Evolutionary conservation across 2,888 invertebrate species (phyloP).

Genomic region (Ceratothoa steindachneri): DNA sequence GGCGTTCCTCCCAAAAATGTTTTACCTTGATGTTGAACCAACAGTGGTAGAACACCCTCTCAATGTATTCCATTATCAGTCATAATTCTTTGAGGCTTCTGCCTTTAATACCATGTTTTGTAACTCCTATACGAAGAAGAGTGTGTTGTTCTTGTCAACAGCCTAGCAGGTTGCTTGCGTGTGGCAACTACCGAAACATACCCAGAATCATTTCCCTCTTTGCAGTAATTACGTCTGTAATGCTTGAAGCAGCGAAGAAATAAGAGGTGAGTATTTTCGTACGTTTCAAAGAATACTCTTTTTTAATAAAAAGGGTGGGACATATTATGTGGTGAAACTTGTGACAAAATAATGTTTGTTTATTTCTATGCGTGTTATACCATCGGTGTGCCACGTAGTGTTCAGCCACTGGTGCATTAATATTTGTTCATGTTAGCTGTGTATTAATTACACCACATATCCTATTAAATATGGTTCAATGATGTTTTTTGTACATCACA

Average conservation of each 20-base stretch:
- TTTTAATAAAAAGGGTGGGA: neutral
- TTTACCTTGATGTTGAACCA: too few relatives aligned
- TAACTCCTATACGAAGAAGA: too few relatives aligned
- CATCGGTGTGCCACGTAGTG: neutral
- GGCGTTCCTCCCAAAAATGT: too few relatives aligned
- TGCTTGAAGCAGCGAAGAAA: neutral
- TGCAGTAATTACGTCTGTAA: neutral
- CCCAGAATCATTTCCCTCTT: neutral
- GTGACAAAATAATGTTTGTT: neutral
- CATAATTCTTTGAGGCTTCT: too few relatives aligned
- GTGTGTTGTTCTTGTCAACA: too few relatives aligned
- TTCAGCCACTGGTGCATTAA: neutral
- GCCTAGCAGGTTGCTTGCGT: neutral
- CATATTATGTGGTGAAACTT: neutral
- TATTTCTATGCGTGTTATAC: neutral
- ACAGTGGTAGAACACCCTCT: too few relatives aligned
- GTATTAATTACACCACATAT: neutral
- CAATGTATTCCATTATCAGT: too few relatives aligned
- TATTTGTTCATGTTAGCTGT: neutral
- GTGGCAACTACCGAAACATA: neutral
- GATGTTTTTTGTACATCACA: too few relatives aligned
- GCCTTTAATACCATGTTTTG: too few relatives aligned
- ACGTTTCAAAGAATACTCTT: neutral
- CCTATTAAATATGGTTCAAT: neutral
- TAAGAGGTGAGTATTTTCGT: neutral